These are phyloP conservation scores for Matsumurasca onukii DNA, from an alignment of 1,140 invertebrate genomes.

Conservation along the genomic window DNA sequence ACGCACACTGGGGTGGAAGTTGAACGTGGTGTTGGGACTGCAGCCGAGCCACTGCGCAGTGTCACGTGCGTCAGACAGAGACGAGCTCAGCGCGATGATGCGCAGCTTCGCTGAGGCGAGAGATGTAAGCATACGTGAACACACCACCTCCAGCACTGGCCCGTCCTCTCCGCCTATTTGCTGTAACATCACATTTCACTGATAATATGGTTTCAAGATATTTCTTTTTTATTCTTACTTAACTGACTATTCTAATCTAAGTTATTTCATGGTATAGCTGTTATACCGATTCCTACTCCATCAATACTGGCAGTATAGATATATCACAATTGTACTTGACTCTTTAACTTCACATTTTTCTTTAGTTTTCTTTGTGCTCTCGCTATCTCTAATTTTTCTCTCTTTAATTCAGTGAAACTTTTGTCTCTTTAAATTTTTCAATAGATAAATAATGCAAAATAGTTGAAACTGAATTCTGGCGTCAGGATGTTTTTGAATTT, in stretches of 20 bases:
- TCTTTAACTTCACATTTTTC: too few species aligned
- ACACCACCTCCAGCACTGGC: constrained; percentile 95
- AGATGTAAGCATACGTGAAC: constrained; percentile 96
- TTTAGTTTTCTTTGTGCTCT: too few species aligned
- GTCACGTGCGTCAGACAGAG: constrained; percentile 93
- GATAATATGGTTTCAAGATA: background rate
- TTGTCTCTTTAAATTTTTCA: too few species aligned
- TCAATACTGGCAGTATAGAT: too few species aligned
- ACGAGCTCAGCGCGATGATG: constrained; percentile 93
- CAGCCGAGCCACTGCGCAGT: constrained; percentile 97
- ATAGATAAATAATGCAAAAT: too few species aligned
- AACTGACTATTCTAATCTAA: background rate
- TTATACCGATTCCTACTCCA: too few species aligned
- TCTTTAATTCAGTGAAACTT: too few species aligned
- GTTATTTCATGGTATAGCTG: background rate
- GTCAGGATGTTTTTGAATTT: too few species aligned
- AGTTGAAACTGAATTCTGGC: too few species aligned
- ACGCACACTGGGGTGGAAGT: constrained; percentile 97
- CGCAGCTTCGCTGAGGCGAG: constrained; percentile 93
- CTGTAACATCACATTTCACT: constrained; percentile 36
- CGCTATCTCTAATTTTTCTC: too few species aligned
- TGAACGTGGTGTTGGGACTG: constrained; percentile 89
- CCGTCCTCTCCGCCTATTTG: constrained; percentile 85
- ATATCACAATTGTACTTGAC: too few species aligned
- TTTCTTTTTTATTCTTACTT: too few species aligned